A percentile compares a stretch with the other conserved stretches of the same genome.
phyloP scores from a whole-genome alignment of 1,140 invertebrate genomes.

The Danaus plexippus region DNA sequence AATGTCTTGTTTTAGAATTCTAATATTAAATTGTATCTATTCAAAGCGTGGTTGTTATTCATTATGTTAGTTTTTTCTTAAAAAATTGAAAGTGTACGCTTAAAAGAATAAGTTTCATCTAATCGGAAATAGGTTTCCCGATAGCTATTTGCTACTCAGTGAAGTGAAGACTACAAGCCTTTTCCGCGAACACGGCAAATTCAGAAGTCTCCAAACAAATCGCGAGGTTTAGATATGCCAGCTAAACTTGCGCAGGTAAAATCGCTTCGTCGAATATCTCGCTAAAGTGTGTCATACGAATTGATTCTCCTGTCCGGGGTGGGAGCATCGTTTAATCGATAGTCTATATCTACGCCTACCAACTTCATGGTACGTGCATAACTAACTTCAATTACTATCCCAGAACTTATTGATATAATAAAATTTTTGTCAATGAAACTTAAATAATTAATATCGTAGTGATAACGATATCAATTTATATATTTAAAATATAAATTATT shows the following conservation, averaged over 20 bases:
- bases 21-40: too few relatives aligned
- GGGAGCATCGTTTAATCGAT: slow-evolving; percentile 32
- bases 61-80: too few relatives aligned
- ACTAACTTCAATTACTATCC: slow-evolving; percentile 7
- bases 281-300: slow-evolving; percentile 30
- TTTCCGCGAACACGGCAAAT: slow-evolving; percentile 19
- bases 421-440: too few relatives aligned
- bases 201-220: slow-evolving; percentile 21
- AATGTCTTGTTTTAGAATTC: too few relatives aligned
- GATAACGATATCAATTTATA: too few relatives aligned
- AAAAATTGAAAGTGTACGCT: too few relatives aligned
- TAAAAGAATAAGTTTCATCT: too few relatives aligned
- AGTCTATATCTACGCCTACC: slow-evolving; percentile 21
- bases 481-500: too few relatives aligned
- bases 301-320: slow-evolving; percentile 9
- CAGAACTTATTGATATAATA: slow-evolving; percentile 11
- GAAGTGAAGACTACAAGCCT: slow-evolving; percentile 14
- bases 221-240: slow-evolving; percentile 20
- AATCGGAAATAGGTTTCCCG: slow-evolving; percentile 12
- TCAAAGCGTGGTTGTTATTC: too few relatives aligned
- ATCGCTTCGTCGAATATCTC: slow-evolving; percentile 22
- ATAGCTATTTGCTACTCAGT: slow-evolving; percentile 13
- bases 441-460: too few relatives aligned
- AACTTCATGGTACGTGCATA: slow-evolving; percentile 11
- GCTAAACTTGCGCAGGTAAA: slow-evolving; percentile 20